Conservation (phyloP, 1,140 invertebrate genomes). For the Sinella curviseta region DNA sequence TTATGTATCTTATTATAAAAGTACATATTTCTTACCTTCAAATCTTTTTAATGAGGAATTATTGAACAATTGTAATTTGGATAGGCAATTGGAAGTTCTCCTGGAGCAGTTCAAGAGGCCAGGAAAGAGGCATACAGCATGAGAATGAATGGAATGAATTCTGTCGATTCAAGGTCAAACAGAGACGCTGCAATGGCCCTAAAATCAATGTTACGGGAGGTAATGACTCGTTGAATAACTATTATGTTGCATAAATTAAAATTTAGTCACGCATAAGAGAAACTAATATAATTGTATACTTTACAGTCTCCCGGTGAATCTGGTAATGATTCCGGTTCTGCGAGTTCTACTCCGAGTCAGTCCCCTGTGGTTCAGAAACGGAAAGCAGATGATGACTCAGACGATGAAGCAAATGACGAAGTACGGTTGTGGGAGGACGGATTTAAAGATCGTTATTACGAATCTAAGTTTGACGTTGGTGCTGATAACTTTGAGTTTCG, state of each 20-base stretch:
- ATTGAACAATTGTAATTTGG: slow-evolving; percentile 21
- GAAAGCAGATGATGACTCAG: slow-evolving; percentile 57
- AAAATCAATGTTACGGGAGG: slow-evolving; percentile 50
- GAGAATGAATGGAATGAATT: slow-evolving; percentile 52
- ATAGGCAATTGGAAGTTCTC: slow-evolving; percentile 47
- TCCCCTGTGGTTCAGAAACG: not conserved
- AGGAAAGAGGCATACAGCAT: slow-evolving; percentile 55
- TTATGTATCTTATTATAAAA: slow-evolving; percentile 31
- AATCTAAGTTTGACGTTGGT: slow-evolving; percentile 91
- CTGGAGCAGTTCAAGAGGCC: slow-evolving; percentile 50
- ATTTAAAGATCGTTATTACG: slow-evolving; percentile 97
- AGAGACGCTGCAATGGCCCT: slow-evolving; percentile 51
- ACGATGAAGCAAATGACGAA: slow-evolving; percentile 84
- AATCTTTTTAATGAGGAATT: slow-evolving; percentile 23
- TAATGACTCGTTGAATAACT: too few relatives aligned
- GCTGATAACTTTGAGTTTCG: slow-evolving; percentile 81
- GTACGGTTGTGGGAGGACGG: slow-evolving; percentile 96
- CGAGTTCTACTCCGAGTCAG: slow-evolving; percentile 10
- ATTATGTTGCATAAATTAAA: not conserved
- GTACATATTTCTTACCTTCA: slow-evolving; percentile 10
- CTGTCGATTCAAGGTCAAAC: slow-evolving; percentile 41
- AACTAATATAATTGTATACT: too few relatives aligned
- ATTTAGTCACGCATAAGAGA: too few relatives aligned
- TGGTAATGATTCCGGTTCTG: not conserved
- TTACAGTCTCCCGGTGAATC: slow-evolving; percentile 29